These are phyloP conservation scores for Albula goreensis DNA, from an alignment of 2,113 vertebrate species.

Conservation along the genomic window DNA sequence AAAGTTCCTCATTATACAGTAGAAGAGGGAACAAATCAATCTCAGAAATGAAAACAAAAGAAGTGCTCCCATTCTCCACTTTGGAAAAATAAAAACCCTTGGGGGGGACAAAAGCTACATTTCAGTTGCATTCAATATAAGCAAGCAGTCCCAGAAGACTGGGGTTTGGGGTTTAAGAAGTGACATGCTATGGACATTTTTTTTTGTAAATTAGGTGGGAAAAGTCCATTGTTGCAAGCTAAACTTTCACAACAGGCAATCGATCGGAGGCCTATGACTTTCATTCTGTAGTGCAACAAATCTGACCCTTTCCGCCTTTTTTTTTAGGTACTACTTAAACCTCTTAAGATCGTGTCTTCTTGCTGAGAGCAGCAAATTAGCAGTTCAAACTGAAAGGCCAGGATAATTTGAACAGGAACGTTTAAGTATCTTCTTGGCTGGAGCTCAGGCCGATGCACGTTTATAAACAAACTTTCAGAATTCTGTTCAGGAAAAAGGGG, in stretches of 20 bases:
- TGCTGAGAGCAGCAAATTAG: not conserved
- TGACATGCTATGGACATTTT: not conserved
- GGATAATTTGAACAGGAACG: not conserved
- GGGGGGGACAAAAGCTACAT: not conserved
- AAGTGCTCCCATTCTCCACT: not conserved
- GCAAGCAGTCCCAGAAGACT: constrained; percentile 8
- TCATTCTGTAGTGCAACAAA: not conserved
- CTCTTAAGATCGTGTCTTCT: not conserved
- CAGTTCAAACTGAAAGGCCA: not conserved
- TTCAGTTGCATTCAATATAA: not conserved
- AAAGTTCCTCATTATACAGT: not conserved
- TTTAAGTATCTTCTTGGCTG: not conserved
- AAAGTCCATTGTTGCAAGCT: not conserved
- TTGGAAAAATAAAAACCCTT: not conserved
- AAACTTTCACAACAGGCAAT: not conserved
- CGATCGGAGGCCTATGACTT: not conserved
- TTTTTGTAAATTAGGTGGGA: not conserved
- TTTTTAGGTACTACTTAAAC: not conserved
- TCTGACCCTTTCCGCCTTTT: not conserved
- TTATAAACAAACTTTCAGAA: not conserved
- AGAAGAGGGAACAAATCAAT: not conserved
- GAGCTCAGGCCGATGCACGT: not conserved
- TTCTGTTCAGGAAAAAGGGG: not conserved
- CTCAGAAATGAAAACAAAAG: not conserved
- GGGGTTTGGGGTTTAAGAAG: not conserved